Evolutionary conservation across 2,797 vertebrate genomes (phyloP), one percentile per base, ranked within the genome.

Genomic region (Selene dorsalis): DNA sequence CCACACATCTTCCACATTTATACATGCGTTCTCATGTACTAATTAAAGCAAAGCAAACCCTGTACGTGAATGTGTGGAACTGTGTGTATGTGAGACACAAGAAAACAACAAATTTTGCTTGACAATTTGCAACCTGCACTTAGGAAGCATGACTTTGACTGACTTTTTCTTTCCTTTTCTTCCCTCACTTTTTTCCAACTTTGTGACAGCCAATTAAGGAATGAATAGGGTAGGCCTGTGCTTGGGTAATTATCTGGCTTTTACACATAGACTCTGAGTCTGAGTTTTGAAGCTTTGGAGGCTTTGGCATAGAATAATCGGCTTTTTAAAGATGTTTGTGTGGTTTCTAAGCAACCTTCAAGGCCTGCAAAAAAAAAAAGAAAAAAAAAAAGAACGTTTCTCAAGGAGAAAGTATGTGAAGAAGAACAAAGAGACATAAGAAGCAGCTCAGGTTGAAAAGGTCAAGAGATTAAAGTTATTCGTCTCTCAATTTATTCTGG

Each of bases 171-270:
- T 72, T 30, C 35, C 1, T 12, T 61, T 52, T 28, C 30, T 50
- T 17, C 17, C 20, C 18, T 72, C 22, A 50, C 50, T 79, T 91
- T 61, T 87, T 69, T 84, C 80, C 39, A 72, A 85, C 68, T 86
- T 79, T 76, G 65, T 87, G 87, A 88, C 87, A 85, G 86, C 84
- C 86, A 93, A 87, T 93, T 93, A 91, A 86, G 59, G 71, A 84
- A 75, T 68, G 77, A 84, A 81, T 66, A 64, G 83, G 81, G 72
- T 77, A 79, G 79, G 85, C 84, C 84, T 70, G 75, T 18, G 63
- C 74, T 69, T 26, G 82, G 82, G 78, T 91, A 91, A 93, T 93
- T 92, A 89, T 91, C 90, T 86, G 72, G 76, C 84, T 91, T 89
- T 84, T 85, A 85, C 83, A 86, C 79, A 81, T 79, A 86, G 64